Evolutionary conservation across 2,797 vertebrate species (phyloP), one percentile per base, ranked within the genome.

Genomic region (Apodemus agrarius): DNA sequence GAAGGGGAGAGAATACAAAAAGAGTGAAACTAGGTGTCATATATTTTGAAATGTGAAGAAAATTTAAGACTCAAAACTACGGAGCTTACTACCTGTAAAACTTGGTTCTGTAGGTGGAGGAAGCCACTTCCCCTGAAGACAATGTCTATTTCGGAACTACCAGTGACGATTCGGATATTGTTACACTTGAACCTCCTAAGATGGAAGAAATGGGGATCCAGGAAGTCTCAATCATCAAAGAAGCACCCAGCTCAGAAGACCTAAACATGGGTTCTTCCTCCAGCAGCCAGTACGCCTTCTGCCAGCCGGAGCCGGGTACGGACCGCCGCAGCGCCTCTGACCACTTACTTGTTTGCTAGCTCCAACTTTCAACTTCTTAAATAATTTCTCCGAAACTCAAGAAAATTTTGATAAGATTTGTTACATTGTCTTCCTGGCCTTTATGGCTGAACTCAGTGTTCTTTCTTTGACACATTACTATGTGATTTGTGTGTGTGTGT

Each of bases 101-200:
- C 94, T 21, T 90, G 74, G 59, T 91, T 87, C 63, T 79, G 43
- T 97, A 99, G 99, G 98, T 31, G 31, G 98, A 89, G 90, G 98
- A 97, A 80, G 96, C 96, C 80, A 97, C 96, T 54, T 63, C 94
- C 52, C 97, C 76, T 76, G 99, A 99, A 85, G 99, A 99, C 93
- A 98, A 96, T 7, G 98, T 98, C 74, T 98, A 98, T 22, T 63
- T 99, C 96, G 99, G 99, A 97, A 98, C 99, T 88, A 98, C 98
- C 97, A 99, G 99, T 0, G 99, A 99, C 94, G 99, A 99, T 98
- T 99, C 99, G 1, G 99, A 99, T 98, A 99, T 99, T 57, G 98
- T 99, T 98, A 99, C 99, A 7, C 99, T 99, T 61, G 99, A 99
- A 88, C 98, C 99, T 89, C 95, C 99, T n/a, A 99, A 98, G 97